Evolutionary conservation across 1,140 invertebrate species (phyloP).

Genomic region (Ditylenchus dipsaci): DNA sequence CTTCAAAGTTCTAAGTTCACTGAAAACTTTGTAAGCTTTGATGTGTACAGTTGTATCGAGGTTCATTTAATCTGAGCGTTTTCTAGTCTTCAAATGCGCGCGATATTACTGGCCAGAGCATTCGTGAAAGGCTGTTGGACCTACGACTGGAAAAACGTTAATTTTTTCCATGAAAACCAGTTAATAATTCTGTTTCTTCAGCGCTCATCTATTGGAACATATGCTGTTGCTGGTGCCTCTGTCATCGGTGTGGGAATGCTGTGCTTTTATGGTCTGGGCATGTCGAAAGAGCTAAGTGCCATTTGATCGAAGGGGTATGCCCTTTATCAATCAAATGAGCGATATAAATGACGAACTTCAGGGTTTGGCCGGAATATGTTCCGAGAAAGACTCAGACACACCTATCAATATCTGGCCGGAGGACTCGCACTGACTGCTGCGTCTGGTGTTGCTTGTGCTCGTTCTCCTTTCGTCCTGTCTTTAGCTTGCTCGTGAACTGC

Average conservation of each 20-base stretch:
- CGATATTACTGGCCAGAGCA: no score
- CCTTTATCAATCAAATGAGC: neutral
- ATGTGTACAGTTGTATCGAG: no score
- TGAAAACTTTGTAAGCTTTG: no score
- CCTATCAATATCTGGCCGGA: slow-evolving; percentile 87
- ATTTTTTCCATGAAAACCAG: slow-evolving; percentile 1
- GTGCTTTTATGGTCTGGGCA: slow-evolving; percentile 86
- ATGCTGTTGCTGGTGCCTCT: slow-evolving; percentile 78
- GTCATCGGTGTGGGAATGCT: slow-evolving; percentile 84
- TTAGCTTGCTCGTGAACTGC: slow-evolving; percentile 67
- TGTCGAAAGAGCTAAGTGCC: slow-evolving; percentile 55
- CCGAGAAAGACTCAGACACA: slow-evolving; percentile 76
- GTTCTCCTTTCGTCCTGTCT: slow-evolving; percentile 73
- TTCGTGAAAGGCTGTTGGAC: slow-evolving; percentile 51
- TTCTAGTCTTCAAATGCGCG: no score
- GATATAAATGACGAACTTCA: no score
- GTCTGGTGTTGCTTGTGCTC: slow-evolving; percentile 72
- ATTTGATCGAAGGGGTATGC: slow-evolving; percentile 75
- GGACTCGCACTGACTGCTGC: slow-evolving; percentile 78
- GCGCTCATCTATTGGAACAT: slow-evolving; percentile 78
- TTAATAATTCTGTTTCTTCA: slow-evolving; percentile 57
- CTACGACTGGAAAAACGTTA: slow-evolving; percentile 54
- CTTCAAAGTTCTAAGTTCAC: no score
- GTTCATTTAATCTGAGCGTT: neutral
- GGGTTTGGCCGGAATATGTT: slow-evolving; percentile 89